Base-by-base conservation (phyloP, 2,797 vertebrate genomes). In the Mus minutoides region DNA sequence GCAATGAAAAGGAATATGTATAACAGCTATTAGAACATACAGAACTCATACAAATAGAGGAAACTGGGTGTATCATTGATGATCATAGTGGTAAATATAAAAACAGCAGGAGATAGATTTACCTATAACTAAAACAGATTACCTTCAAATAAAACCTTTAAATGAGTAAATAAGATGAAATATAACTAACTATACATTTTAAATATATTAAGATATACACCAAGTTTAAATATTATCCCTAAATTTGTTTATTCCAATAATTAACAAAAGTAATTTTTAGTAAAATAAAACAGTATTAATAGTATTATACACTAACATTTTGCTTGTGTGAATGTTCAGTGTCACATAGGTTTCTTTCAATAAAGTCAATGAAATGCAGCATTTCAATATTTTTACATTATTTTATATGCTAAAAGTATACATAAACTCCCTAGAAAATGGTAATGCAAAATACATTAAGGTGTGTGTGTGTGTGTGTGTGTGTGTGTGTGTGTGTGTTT, bases 1-100 rank as follows among this genome's bases (percentile, higher is more conserved):
- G 16, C 31, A 91, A 87, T 83, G n/a, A 85, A 97, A 91, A 67
- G 84, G 1, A 92, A 83, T 1, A 31, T 22, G 52, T 94, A 92
- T 58, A 71, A 88, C 60, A 88, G 8, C 83, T 92, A 69, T 64
- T 75, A 46, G 79, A 96, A 82, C 29, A 84, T 56, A 90, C 22
- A 95, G 60, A 85, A 0, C 14, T 75, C 9, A 92, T 88, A 52
- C 5, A 90, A 92, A 84, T 62, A 6, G 83, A 54, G 73, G 24
- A 80, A 79, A 80, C 37, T 85, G 6, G 10, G 21, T 40, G 0
- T 52, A 21, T 80, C 9, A 54, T 73, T 87, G 85, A 8, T 95
- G 3, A 91, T 21, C 69, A 43, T 3, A 43, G 37, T 34, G 37
- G 4, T 11, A 14, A 92, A 75, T 60, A 56, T 67, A 60, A 76